Evolutionary conservation across 2,888 invertebrate genomes (phyloP).

Genomic region (Harmothoe impar): DNA sequence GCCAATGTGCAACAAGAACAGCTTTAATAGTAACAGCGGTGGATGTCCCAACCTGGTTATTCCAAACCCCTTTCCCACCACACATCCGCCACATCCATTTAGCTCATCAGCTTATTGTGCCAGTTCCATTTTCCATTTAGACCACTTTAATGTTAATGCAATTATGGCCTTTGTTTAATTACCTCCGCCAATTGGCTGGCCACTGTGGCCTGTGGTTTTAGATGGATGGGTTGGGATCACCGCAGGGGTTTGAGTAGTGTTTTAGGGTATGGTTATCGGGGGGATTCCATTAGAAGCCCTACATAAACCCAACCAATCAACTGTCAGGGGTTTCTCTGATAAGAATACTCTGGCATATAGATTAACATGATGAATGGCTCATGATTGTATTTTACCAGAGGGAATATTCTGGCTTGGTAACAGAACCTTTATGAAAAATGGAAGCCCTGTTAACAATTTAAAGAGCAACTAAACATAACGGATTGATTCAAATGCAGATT

Average conservation of each 20-base stretch:
- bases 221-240: not conserved
- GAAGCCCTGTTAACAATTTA: too few relatives aligned
- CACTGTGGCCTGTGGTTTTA: not conserved
- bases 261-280: not conserved
- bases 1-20: too few relatives aligned
- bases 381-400: too few relatives aligned
- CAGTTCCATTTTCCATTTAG: slow-evolving; percentile 26
- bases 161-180: not conserved
- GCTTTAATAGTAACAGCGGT: too few relatives aligned
- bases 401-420: too few relatives aligned
- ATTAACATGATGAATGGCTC: too few relatives aligned
- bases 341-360: not conserved
- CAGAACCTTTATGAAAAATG: too few relatives aligned
- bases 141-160: not conserved
- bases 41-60: too few relatives aligned
- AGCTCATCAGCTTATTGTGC: not conserved
- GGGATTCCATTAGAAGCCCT: not conserved
- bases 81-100: not conserved
- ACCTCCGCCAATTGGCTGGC: not conserved
- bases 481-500: too few relatives aligned
- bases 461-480: too few relatives aligned
- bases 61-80: too few relatives aligned
- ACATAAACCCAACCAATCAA: not conserved
- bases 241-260: not conserved
- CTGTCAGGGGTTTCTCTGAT: not conserved